Evolutionary conservation across 2,888 invertebrate species (phyloP).

Genomic region (Hymenopus coronatus): DNA sequence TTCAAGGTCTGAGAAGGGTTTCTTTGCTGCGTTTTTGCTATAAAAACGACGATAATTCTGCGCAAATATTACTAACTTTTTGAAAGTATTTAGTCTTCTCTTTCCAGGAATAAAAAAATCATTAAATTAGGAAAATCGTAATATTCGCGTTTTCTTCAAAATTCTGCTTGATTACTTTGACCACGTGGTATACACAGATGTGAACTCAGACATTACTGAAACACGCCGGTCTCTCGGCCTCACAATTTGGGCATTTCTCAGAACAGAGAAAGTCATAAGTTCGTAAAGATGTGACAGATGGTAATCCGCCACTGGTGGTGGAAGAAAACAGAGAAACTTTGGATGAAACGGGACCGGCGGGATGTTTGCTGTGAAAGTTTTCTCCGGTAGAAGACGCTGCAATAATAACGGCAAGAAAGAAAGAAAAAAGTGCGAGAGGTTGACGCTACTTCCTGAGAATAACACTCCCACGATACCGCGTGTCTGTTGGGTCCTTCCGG

Average conservation of each 20-base stretch:
- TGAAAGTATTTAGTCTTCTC: too few species aligned
- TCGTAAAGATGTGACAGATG: neutral
- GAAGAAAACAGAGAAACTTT: neutral
- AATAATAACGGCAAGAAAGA: neutral
- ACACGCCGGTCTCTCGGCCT: too few species aligned
- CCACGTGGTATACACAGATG: too few species aligned
- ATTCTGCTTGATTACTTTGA: too few species aligned
- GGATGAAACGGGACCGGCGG: conserved; percentile 6
- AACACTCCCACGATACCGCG: neutral
- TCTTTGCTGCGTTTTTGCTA: too few species aligned
- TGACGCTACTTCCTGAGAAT: neutral
- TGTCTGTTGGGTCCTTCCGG: neutral
- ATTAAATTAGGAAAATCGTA: too few species aligned
- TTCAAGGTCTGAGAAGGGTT: too few species aligned
- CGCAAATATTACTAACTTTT: too few species aligned
- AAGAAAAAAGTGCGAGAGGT: neutral
- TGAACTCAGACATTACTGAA: too few species aligned
- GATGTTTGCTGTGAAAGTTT: conserved; percentile 28
- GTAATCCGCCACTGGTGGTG: neutral
- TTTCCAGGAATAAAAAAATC: too few species aligned
- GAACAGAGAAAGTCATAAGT: neutral
- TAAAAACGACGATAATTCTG: too few species aligned
- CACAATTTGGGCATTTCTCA: neutral
- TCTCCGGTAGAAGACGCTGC: neutral
- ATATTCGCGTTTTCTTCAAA: too few species aligned